phyloP scores from a whole-genome alignment of 2,797 vertebrate genomes.

The Rachycentron canadum region DNA sequence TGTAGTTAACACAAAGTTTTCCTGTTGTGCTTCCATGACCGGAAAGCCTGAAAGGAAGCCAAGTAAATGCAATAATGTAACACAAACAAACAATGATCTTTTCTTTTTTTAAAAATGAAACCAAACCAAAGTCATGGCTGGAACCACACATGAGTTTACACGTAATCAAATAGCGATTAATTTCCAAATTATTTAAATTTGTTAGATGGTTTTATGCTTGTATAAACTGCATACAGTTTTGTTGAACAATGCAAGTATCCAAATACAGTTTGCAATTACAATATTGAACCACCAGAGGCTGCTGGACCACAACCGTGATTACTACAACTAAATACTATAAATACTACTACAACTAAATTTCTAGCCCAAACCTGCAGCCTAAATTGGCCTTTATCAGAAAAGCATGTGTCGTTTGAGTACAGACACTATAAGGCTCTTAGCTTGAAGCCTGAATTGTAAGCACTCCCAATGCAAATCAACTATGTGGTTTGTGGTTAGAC shows the following conservation, averaged over 20 bases:
- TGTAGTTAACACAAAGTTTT: background rate
- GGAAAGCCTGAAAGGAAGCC: background rate
- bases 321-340: too few relatives aligned
- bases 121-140: background rate
- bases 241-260: background rate
- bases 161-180: too few relatives aligned
- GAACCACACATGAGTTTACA: background rate
- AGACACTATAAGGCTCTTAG: slow-evolving; percentile 16
- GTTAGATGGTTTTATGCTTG: background rate
- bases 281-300: slow-evolving; percentile 7
- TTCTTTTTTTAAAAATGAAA: background rate
- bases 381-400: background rate
- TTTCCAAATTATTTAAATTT: too few relatives aligned
- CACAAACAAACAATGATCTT: background rate
- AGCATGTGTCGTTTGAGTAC: slow-evolving; percentile 3
- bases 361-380: background rate
- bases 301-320: too few relatives aligned
- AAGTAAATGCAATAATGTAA: background rate
- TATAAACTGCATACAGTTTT: background rate
- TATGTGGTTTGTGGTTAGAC: background rate
- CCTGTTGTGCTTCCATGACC: background rate
- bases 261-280: background rate
- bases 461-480: background rate
- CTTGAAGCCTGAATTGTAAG: slow-evolving; percentile 33
- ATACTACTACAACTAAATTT: background rate